Conservation (phyloP, 2,113 vertebrate genomes). For the Cavia aperea region DNA sequence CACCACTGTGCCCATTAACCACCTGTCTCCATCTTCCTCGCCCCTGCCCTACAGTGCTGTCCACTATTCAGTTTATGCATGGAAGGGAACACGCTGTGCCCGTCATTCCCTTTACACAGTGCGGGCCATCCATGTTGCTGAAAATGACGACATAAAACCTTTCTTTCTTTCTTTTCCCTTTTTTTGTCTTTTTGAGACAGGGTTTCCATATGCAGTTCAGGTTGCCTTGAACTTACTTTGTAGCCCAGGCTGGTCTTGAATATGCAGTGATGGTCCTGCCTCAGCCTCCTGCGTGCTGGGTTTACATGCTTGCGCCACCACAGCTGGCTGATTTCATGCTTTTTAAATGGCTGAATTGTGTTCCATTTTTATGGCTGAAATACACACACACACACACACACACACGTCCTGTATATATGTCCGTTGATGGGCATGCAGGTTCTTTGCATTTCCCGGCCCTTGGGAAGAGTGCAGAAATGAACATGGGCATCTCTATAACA, state of each 20-base stretch:
- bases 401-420: no score
- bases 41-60: not conserved
- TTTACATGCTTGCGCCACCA: not conserved
- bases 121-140: not conserved
- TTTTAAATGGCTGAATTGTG: not conserved
- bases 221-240: no score
- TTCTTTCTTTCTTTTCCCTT: no score
- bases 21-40: not conserved
- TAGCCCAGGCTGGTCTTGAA: no score
- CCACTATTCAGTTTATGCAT: not conserved
- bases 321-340: not conserved
- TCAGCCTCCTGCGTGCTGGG: no score
- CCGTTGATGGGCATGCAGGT: not conserved
- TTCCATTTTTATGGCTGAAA: not conserved
- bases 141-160: not conserved
- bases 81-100: not conserved
- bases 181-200: not conserved
- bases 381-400: no score
- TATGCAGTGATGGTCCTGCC: no score
- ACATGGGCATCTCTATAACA: not conserved
- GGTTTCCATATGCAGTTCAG: no score
- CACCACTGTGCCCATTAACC: not conserved
- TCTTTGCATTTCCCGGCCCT: not conserved
- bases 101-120: not conserved
- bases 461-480: not conserved